Evolutionary conservation across 2,113 vertebrate genomes (phyloP).

Genomic region (Aspiorhynchus laticeps): DNA sequence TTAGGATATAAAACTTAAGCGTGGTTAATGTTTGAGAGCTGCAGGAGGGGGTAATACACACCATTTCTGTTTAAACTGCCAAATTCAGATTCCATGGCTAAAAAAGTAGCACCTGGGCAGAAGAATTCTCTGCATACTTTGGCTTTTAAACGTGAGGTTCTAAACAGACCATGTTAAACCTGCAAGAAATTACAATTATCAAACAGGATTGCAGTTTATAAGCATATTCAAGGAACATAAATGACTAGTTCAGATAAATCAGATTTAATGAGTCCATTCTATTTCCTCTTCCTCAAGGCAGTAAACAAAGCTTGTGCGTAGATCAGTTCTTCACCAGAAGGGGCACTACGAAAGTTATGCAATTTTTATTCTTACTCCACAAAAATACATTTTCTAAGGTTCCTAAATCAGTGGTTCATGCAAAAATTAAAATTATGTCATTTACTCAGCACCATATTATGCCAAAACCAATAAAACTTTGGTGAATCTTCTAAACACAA

Average conservation of each 20-base stretch:
- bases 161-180: background rate
- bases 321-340: slow-evolving; percentile 60
- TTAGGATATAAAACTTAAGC: slow-evolving; percentile 23
- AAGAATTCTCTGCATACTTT: slow-evolving; percentile 58
- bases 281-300: slow-evolving; percentile 64
- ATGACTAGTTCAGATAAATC: slow-evolving; percentile 65
- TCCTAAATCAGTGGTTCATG: background rate
- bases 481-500: no score
- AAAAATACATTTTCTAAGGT: background rate
- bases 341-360: slow-evolving; percentile 55
- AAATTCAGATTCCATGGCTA: slow-evolving; percentile 10
- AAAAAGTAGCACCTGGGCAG: slow-evolving; percentile 34
- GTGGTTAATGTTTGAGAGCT: slow-evolving; percentile 17
- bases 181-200: background rate
- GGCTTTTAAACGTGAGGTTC: slow-evolving; percentile 50
- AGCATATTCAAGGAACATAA: slow-evolving; percentile 55
- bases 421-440: no score
- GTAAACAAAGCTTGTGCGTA: slow-evolving; percentile 63
- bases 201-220: slow-evolving; percentile 45
- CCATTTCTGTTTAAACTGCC: slow-evolving; percentile 28
- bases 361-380: background rate
- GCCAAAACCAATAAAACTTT: no score
- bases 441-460: no score
- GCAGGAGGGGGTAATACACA: background rate
- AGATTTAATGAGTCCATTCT: slow-evolving; percentile 69